Evolutionary conservation across 2,888 invertebrate species (phyloP), one percentile per base, ranked within the genome.

Genomic region (Plebejus anna): DNA sequence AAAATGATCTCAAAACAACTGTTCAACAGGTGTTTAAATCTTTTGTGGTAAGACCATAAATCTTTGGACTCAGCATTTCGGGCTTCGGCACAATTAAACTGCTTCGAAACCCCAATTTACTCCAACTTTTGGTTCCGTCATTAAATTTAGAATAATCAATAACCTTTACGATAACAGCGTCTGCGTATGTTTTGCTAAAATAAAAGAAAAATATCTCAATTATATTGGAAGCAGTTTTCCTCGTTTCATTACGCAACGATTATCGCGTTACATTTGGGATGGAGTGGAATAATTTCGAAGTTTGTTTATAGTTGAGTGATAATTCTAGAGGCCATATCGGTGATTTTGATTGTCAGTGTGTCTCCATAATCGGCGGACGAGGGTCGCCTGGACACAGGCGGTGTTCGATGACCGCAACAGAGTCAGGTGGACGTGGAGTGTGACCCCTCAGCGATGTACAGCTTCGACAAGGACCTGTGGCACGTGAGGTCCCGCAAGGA

Each of bases 381-480:
- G 28, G 28, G 61, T 28, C 28, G 61, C 59, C 22, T 47, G 47
- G 7, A 5, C 38, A 0, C 11, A 51, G 13, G 51, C 13, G 0
- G 66, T 32, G 32, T 13, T 66, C 9, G 9, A 61, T 61, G 32
- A 66, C 5, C 28, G 32, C 66, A 1, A 32, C 5, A 13, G 28
- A 66, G 11, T 32, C 32, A 5, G 66, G 32, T 66, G 28, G 13
- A 32, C 13, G 13, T 32, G 32, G 66, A 13, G 47, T 47, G 47
- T 47, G 22, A 42, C 61, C 6, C 6, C 70, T 66, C 75, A 70
- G 72, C 57, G 77, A 94, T 94, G 93, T 94, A 89, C 79, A 94
- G 94, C 82, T 94, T 94, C 80, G 94, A 94, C 82, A 91, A 90
- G 81, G 93, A 94, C 80, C 81, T 93, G 80, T 94, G 94, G 94